Conservation (phyloP, 2,888 invertebrate genomes). For the Tenodera sinensis region DNA sequence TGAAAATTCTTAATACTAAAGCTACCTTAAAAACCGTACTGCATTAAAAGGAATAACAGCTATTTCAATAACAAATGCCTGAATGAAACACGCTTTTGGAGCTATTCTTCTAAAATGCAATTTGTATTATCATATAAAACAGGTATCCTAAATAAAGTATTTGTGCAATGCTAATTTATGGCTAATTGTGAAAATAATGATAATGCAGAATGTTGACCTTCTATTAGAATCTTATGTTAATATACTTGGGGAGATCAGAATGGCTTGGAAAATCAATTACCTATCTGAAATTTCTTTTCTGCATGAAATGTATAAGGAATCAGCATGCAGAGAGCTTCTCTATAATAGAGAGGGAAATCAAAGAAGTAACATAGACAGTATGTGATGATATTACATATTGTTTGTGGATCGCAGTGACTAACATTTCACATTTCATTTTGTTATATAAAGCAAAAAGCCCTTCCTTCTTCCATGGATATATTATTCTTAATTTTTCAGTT, state of each 20-base stretch:
- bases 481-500: constrained; percentile 18
- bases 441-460: neutral
- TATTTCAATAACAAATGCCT: neutral
- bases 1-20: neutral
- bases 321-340: neutral
- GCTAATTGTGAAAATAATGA: neutral
- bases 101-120: neutral
- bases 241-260: neutral
- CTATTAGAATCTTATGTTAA: neutral
- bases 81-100: neutral
- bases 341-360: neutral
- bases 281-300: neutral
- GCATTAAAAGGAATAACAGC: neutral
- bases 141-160: neutral
- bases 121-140: neutral
- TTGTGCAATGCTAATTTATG: neutral
- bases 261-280: neutral
- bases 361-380: neutral
- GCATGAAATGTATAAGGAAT: neutral
- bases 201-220: neutral
- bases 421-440: neutral
- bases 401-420: neutral
- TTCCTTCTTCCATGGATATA: neutral
- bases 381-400: neutral
- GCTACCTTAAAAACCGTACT: neutral